phyloP scores from a whole-genome alignment of 2,797 vertebrate genomes.

The Perodicticus potto region DNA sequence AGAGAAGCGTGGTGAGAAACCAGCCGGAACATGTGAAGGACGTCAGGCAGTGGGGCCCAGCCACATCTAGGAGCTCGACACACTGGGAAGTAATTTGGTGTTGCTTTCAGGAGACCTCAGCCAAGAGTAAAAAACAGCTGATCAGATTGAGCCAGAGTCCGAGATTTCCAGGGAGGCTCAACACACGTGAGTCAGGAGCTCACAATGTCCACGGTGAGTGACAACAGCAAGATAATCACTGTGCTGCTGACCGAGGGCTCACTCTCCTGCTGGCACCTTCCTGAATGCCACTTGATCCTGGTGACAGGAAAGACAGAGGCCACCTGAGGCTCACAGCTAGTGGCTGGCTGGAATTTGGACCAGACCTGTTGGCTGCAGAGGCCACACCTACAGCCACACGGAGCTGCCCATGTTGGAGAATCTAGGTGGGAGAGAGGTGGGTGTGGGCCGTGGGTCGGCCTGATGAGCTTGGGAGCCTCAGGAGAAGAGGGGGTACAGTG shows the following conservation, averaged over 20 bases:
- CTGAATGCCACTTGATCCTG: not conserved
- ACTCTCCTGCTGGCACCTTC: not conserved
- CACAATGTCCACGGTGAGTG: not conserved
- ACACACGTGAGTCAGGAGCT: not conserved
- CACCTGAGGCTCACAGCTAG: not conserved
- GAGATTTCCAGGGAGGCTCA: not conserved
- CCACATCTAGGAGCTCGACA: not conserved
- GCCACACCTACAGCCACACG: not conserved
- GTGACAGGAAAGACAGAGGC: not conserved
- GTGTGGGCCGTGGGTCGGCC: not conserved
- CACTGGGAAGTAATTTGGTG: not conserved
- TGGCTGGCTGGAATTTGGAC: not conserved
- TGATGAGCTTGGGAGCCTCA: not conserved
- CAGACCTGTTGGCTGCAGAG: not conserved
- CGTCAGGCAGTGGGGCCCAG: not conserved
- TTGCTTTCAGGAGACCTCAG: not conserved
- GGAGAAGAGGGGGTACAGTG: not conserved
- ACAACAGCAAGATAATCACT: too few species aligned
- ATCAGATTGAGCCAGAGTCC: not conserved
- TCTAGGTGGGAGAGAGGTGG: not conserved
- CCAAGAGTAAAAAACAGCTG: not conserved
- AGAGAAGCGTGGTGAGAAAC: not conserved
- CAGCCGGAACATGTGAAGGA: not conserved
- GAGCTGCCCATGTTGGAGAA: not conserved
- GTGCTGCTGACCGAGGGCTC: not conserved